Conservation (phyloP, 2,797 vertebrate genomes). For the Hapalemur alaotrensis region DNA sequence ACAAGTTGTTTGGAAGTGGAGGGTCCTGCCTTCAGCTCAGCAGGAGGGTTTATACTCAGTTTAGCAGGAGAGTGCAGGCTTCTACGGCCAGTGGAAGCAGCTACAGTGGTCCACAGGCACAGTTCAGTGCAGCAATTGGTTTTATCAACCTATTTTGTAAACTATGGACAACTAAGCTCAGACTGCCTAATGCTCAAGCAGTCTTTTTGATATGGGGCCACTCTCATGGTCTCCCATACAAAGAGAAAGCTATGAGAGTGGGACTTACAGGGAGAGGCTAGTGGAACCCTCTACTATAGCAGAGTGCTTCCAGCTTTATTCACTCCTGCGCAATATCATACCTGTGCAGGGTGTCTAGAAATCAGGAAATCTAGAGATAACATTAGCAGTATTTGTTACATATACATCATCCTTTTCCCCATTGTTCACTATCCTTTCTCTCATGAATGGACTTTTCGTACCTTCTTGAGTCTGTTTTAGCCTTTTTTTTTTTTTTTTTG, state of each 20-base stretch:
- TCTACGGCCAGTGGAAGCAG: neutral
- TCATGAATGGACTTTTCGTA: neutral
- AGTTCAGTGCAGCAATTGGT: neutral
- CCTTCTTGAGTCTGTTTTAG: neutral
- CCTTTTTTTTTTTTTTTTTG: neutral
- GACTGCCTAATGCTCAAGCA: neutral
- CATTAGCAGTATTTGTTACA: neutral
- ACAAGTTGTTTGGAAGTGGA: neutral
- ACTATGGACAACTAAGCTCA: neutral
- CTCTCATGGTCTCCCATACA: neutral
- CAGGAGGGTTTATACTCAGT: neutral
- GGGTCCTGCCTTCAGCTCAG: neutral
- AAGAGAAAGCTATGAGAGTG: neutral
- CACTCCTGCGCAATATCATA: fast-evolving
- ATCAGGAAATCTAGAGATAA: neutral
- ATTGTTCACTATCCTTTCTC: neutral
- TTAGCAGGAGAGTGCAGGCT: neutral
- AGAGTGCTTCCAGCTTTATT: neutral
- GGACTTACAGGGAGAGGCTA: neutral
- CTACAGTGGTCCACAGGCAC: neutral
- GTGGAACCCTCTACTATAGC: neutral
- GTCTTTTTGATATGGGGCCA: neutral
- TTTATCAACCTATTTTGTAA: neutral
- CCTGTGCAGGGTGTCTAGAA: neutral
- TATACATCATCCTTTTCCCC: neutral